These are phyloP conservation scores for Anseranas semipalmata DNA, from an alignment of 2,113 vertebrate genomes.

Conservation along the genomic window DNA sequence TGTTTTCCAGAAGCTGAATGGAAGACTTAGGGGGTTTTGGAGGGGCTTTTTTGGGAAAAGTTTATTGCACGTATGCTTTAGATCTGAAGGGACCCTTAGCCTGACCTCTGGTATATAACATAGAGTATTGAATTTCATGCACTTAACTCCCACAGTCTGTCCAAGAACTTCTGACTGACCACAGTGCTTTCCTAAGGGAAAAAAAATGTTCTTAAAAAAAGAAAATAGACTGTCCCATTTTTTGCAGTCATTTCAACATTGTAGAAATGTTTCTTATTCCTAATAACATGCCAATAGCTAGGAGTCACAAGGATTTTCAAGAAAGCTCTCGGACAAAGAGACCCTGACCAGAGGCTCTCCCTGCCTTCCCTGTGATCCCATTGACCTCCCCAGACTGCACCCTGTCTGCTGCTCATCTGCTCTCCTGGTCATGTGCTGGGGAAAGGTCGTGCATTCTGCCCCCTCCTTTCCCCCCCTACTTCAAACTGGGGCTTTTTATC, in stretches of 20 bases:
- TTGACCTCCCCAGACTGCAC: rapidly evolving
- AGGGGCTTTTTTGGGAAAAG: background rate
- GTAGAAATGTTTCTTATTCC: background rate
- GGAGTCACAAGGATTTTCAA: background rate
- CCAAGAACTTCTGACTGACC: background rate
- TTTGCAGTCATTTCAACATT: background rate
- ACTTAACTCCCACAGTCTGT: background rate
- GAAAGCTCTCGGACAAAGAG: background rate
- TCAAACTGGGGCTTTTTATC: background rate
- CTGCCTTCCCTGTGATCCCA: background rate
- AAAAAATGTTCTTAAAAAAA: background rate
- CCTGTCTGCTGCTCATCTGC: background rate
- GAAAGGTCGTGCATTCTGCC: background rate
- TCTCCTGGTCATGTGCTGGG: background rate
- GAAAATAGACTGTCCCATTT: background rate
- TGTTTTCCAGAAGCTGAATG: background rate
- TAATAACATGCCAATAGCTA: background rate
- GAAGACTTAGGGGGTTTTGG: background rate
- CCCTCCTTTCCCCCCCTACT: background rate
- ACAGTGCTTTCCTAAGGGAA: background rate
- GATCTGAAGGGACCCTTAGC: background rate
- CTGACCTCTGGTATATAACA: background rate
- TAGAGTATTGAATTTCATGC: background rate
- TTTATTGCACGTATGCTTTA: background rate
- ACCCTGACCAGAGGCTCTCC: background rate